Evolutionary conservation across 2,888 invertebrate species (phyloP).

Genomic region (Pandemis heparana): DNA sequence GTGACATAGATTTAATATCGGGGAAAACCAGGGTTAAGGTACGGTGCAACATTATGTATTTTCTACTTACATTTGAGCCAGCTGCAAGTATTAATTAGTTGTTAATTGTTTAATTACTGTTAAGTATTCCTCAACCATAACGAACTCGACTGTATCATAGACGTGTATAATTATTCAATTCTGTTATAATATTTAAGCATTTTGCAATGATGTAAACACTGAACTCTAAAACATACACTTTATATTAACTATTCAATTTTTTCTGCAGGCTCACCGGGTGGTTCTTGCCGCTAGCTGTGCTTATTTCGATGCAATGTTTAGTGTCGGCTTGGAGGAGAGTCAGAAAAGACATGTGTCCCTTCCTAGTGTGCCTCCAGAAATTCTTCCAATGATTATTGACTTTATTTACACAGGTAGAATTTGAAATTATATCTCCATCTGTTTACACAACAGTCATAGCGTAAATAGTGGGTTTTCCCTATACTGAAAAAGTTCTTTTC

Average conservation of each 20-base stretch:
- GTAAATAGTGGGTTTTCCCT: no score
- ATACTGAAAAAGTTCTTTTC: no score
- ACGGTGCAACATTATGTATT: conserved; percentile 40
- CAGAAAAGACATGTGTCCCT: conserved; percentile 92
- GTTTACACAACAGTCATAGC: not conserved
- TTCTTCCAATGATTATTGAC: conserved; percentile 91
- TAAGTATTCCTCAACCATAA: not conserved
- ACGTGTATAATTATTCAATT: not conserved
- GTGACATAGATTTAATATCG: conserved; percentile 94
- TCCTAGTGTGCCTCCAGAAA: conserved; percentile 91
- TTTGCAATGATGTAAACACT: not conserved
- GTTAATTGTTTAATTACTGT: conserved; percentile 19
- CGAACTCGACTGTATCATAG: not conserved
- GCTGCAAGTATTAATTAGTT: conserved; percentile 15
- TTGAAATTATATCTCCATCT: no score
- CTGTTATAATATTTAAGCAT: not conserved
- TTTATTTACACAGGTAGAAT: conserved; percentile 93
- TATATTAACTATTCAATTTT: not conserved
- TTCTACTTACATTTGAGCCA: conserved; percentile 2
- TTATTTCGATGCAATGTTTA: conserved; percentile 98
- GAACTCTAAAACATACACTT: conserved; percentile 7
- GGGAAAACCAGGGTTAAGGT: conserved; percentile 90
- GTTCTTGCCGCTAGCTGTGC: conserved; percentile 95
- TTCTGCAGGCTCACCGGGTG: conserved; percentile 91
- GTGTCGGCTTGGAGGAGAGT: conserved; percentile 93